A percentile compares a stretch with the other conserved stretches of the same genome.
These are phyloP conservation scores for Notodonta ziczac DNA, from an alignment of 2,888 invertebrate genomes.

Conservation along the genomic window DNA sequence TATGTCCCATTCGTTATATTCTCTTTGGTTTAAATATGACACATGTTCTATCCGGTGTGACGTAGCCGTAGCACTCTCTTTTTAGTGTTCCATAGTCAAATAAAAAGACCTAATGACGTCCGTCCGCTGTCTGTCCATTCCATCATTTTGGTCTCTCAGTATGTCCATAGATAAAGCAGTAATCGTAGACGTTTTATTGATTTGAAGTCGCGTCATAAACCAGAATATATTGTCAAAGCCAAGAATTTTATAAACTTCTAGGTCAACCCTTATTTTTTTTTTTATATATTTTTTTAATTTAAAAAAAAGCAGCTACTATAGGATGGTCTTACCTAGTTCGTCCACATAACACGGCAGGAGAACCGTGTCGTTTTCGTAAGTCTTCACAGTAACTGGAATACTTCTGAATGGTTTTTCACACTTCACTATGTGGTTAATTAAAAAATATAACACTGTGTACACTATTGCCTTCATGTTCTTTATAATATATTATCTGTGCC, in stretches of 20 bases:
- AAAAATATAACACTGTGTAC: constrained; percentile 32
- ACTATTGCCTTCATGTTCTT: constrained; percentile 35
- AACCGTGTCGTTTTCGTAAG: constrained; percentile 91
- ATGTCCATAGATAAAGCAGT: no score
- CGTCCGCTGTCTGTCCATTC: no score
- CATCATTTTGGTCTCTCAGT: no score
- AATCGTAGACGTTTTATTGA: no score
- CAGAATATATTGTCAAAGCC: no score
- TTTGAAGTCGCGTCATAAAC: no score
- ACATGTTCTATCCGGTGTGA: not conserved
- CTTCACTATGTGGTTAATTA: constrained; percentile 37
- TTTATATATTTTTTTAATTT: no score
- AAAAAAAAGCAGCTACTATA: no score
- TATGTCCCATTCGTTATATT: no score
- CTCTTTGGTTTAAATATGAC: not conserved
- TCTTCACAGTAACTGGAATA: constrained; percentile 90
- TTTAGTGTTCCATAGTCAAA: not conserved
- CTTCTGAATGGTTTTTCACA: constrained; percentile 85
- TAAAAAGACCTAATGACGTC: no score
- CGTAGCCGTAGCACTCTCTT: not conserved
- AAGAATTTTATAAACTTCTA: no score
- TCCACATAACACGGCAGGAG: constrained; percentile 91
- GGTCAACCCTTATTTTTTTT: no score
- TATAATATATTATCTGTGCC: not conserved
- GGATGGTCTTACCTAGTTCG: constrained; percentile 83